A percentile compares a stretch with the other conserved stretches of the same genome.
These are phyloP conservation scores for Podiceps cristatus DNA, from an alignment of 2,113 vertebrate genomes.

Conservation along the genomic window DNA sequence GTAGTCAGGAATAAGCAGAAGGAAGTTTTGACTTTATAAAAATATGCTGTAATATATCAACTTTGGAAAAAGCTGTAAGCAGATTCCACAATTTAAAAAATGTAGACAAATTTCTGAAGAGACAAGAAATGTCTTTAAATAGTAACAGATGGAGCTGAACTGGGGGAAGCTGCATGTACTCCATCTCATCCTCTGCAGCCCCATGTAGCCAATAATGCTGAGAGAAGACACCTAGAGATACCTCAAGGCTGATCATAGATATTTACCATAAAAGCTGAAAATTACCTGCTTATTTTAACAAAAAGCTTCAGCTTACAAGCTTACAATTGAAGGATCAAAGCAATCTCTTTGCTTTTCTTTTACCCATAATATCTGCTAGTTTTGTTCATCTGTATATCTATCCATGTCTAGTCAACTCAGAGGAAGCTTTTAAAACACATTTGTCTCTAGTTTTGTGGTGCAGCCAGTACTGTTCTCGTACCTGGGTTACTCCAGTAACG, in stretches of 20 bases:
- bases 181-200: not conserved
- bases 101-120: not conserved
- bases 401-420: not conserved
- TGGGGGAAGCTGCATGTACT: not conserved
- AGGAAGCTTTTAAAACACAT: not conserved
- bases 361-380: not conserved
- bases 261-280: constrained; percentile 20
- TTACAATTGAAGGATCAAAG: not conserved
- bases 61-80: not conserved
- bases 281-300: not conserved
- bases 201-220: accelerated
- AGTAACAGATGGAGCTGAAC: not conserved
- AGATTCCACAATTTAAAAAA: not conserved
- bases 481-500: not conserved
- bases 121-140: not conserved
- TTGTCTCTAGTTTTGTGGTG: not conserved
- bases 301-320: not conserved
- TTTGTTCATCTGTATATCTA: not conserved
- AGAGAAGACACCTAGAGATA: not conserved
- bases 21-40: not conserved
- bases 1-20: not conserved
- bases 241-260: not conserved
- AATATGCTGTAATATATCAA: not conserved
- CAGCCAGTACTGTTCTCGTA: not conserved
- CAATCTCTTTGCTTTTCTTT: not conserved